phyloP scores from a whole-genome alignment of 1,140 invertebrate genomes.

The Cotesia chilonis region DNA sequence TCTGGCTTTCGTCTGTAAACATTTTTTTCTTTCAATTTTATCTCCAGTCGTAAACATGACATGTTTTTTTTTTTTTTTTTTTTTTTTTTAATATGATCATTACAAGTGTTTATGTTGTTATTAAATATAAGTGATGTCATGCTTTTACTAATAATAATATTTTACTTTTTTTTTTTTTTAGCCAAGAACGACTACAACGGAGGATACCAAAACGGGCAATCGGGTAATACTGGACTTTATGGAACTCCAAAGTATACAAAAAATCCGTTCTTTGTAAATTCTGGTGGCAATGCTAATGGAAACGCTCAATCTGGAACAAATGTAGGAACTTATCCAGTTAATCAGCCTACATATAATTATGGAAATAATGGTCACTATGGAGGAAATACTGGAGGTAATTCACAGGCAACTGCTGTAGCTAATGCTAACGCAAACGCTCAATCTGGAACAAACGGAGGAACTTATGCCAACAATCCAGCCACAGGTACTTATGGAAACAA shows the following conservation, averaged over 20 bases:
- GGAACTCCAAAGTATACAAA: conserved; percentile 8
- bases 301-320: conserved; percentile 13
- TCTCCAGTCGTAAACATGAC: conserved; percentile 10
- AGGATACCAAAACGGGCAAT: background rate
- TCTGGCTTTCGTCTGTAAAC: too few relatives aligned
- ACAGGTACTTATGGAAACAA: too few relatives aligned
- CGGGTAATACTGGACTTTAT: conserved; percentile 21
- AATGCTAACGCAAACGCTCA: too few relatives aligned
- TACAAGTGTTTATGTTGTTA: background rate
- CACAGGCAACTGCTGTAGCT: too few relatives aligned
- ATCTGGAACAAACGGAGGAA: too few relatives aligned
- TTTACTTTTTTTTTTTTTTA: conserved; percentile 12
- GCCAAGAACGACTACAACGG: background rate
- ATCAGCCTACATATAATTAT: background rate
- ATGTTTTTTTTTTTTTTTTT: background rate
- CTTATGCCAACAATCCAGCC: too few relatives aligned
- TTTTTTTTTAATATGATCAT: background rate
- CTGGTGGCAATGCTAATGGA: conserved; percentile 13
- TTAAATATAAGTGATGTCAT: too few relatives aligned
- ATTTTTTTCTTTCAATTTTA: too few relatives aligned
- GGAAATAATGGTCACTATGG: background rate
- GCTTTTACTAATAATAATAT: background rate
- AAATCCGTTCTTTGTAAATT: conserved; percentile 24
- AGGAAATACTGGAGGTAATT: conserved; percentile 1
- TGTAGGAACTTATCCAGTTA: conserved; percentile 2